A percentile compares a stretch with the other conserved stretches of the same genome.
Conservation (phyloP, 2,797 vertebrate species). For the Serranus cabrilla region DNA sequence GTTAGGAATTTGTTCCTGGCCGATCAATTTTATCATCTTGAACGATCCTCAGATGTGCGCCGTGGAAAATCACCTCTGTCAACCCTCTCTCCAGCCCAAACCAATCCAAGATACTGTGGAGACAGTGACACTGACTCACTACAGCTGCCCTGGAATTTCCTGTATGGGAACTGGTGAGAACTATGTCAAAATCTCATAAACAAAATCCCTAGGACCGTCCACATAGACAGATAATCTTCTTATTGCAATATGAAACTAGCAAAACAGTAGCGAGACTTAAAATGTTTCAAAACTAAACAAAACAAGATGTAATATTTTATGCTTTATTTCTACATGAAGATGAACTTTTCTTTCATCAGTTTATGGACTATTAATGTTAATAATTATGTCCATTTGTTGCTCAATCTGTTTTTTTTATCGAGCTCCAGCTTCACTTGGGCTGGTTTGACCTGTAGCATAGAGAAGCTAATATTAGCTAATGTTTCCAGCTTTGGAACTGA, state of each 20-base stretch:
- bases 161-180: slow-evolving; percentile 70
- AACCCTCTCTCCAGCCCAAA: slow-evolving; percentile 33
- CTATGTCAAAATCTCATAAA: slow-evolving; percentile 63
- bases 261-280: background rate
- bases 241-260: background rate
- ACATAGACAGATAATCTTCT: background rate
- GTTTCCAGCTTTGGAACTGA: no score
- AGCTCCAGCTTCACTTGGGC: background rate
- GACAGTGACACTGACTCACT: slow-evolving; percentile 57
- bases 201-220: slow-evolving; percentile 33
- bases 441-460: background rate
- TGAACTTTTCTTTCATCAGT: background rate
- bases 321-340: background rate
- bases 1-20: slow-evolving; percentile 22
- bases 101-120: slow-evolving; percentile 26
- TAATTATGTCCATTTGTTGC: background rate
- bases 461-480: background rate
- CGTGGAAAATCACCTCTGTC: slow-evolving; percentile 49
- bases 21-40: slow-evolving; percentile 35
- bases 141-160: slow-evolving; percentile 80
- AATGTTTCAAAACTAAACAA: background rate
- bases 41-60: slow-evolving; percentile 53
- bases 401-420: background rate
- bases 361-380: background rate
- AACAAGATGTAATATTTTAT: background rate